Conservation (phyloP, 2,888 invertebrate species). For the Sinopyrophorus schimmeli region DNA sequence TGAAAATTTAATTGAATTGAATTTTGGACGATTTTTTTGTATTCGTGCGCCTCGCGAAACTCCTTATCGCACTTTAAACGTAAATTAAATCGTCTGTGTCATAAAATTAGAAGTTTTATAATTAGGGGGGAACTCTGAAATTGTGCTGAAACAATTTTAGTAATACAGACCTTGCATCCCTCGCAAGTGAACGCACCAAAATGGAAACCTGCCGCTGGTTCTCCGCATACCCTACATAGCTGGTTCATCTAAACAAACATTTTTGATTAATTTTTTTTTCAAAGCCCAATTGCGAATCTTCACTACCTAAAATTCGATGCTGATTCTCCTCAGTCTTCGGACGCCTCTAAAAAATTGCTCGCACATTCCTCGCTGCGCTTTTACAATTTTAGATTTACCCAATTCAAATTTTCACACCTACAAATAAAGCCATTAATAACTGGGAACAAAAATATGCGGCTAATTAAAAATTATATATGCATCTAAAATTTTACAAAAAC, state of each 20-base stretch:
- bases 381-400: too few relatives aligned
- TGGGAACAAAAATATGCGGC: too few relatives aligned
- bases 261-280: neutral
- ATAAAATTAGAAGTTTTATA: too few relatives aligned
- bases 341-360: slow-evolving; percentile 10
- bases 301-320: slow-evolving; percentile 22
- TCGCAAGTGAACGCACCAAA: slow-evolving; percentile 96
- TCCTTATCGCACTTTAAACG: too few relatives aligned
- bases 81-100: too few relatives aligned
- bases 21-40: too few relatives aligned
- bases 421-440: too few relatives aligned
- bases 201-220: slow-evolving; percentile 93
- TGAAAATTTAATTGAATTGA: too few relatives aligned
- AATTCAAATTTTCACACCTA: too few relatives aligned
- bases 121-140: neutral
- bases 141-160: neutral
- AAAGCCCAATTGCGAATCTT: neutral
- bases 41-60: too few relatives aligned
- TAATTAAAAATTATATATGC: too few relatives aligned
- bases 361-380: slow-evolving; percentile 18
- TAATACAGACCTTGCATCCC: slow-evolving; percentile 84
- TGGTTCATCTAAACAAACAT: slow-evolving; percentile 88
- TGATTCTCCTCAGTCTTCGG: slow-evolving; percentile 10
- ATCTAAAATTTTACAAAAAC: too few relatives aligned
- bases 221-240: slow-evolving; percentile 94